Evolutionary conservation across 2,797 vertebrate genomes (phyloP), one percentile per base, ranked within the genome.

Genomic region (Choloepus didactylus): DNA sequence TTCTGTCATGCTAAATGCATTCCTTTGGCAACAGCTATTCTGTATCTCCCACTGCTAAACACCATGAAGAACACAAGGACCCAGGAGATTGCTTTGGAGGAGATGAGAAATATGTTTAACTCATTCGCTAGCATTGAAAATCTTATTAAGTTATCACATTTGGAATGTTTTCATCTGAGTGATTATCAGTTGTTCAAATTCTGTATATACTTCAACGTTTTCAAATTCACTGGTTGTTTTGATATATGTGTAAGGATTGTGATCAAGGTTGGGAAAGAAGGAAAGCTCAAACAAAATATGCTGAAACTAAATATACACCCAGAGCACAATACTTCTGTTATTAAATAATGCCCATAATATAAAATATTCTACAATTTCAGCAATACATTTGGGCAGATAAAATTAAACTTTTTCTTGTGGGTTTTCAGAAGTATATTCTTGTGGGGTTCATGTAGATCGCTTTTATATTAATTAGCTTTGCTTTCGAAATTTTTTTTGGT

Each of bases 391-490:
- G 95, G 83, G 35, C 25, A 94, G 80, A 94, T 93, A 86, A 79
- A 95, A 97, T 46, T 69, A 54, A 59, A 35, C 84, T 51, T 97
- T 73, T 97, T 64, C 96, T 82, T 89, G 86, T 95, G 91, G 89
- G 82, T 82, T 95, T 97, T 97, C 86, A 72, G 90, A 95, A 91
- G 66, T 96, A 91, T 97, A 87, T 97, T 91, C 83, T 94, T 96
- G 46, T 82, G 93, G 93, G 64, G 81, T 96, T 97, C 89, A 82
- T 98, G 93, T 76, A 98, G 94, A 87, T 94, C 0, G 98, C 98
- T 98, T 98, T 96, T 98, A 95, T 98, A 98, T 98, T 98, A 98
- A 98, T 98, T 98, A 98, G 98, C 98, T 98, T 98, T 98, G 97
- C 98, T 98, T 98, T 98, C 79, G 82, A 27, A 66, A 96, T 98